phyloP scores from a whole-genome alignment of 2,113 vertebrate genomes.

The Scomber scombrus region DNA sequence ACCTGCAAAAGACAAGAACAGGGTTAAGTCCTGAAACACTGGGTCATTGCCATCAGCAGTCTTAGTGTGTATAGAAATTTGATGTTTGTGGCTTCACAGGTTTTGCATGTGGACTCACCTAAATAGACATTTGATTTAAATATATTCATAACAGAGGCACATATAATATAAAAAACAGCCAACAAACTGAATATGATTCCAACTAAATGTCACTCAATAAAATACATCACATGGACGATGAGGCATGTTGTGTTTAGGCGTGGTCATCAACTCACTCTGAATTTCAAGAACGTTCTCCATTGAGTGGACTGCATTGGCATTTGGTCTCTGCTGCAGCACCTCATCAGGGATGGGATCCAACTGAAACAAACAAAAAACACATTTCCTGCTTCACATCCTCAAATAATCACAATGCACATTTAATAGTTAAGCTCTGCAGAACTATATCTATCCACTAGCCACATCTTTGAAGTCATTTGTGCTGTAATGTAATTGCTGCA shows the following conservation, averaged over 20 bases:
- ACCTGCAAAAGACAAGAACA: slow-evolving; percentile 81
- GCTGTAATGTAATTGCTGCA: slow-evolving; percentile 4
- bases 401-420: background rate
- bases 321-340: slow-evolving; percentile 92
- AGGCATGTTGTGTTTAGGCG: background rate
- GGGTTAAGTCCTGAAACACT: background rate
- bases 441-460: background rate
- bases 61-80: background rate
- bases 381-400: background rate
- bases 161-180: background rate
- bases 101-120: no score
- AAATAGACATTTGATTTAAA: no score
- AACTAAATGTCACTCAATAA: background rate
- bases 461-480: slow-evolving; percentile 5
- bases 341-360: slow-evolving; percentile 91
- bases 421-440: background rate
- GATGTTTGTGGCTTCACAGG: background rate
- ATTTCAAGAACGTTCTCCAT: slow-evolving; percentile 96
- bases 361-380: slow-evolving; percentile 59
- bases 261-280: slow-evolving; percentile 88
- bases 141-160: no score
- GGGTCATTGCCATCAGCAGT: no score
- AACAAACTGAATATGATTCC: background rate
- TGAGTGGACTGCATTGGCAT: slow-evolving; percentile 91
- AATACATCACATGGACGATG: background rate